Conservation (phyloP, 2,113 vertebrate genomes). For the Daphoenositta chrysoptera region DNA sequence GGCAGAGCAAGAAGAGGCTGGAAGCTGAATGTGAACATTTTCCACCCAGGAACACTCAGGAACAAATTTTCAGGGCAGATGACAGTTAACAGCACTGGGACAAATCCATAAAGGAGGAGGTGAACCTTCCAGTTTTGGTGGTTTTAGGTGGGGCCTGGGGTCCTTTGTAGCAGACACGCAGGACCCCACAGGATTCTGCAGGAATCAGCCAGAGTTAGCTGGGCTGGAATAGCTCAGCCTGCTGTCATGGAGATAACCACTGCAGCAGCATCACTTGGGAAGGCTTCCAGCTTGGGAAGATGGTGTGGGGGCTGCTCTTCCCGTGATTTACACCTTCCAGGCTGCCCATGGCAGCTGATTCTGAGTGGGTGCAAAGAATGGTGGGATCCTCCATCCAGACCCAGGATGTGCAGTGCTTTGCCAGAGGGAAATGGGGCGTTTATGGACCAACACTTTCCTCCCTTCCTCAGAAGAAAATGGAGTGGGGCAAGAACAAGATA, state of each 20-base stretch:
- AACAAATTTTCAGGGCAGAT: neutral
- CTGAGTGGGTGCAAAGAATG: neutral
- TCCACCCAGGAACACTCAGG: neutral
- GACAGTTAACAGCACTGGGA: neutral
- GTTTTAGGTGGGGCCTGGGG: neutral
- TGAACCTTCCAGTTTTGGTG: neutral
- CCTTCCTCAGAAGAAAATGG: neutral
- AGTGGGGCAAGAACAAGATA: neutral
- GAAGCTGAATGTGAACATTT: neutral
- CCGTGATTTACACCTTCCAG: neutral
- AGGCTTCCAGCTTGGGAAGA: neutral
- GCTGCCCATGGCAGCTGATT: neutral
- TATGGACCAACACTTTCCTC: neutral
- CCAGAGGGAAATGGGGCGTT: neutral
- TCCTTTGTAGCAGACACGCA: neutral
- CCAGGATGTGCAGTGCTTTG: rapidly evolving
- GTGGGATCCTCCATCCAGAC: neutral
- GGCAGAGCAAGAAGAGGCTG: neutral
- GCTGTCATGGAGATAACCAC: neutral
- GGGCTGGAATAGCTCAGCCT: neutral
- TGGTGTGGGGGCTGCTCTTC: neutral
- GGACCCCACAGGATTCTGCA: neutral
- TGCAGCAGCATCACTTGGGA: neutral
- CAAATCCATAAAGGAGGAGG: neutral
- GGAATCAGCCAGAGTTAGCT: neutral